A percentile compares a stretch with the other conserved stretches of the same genome.
phyloP scores from a whole-genome alignment of 1,140 invertebrate genomes.

The Drosophila busckii region DNA sequence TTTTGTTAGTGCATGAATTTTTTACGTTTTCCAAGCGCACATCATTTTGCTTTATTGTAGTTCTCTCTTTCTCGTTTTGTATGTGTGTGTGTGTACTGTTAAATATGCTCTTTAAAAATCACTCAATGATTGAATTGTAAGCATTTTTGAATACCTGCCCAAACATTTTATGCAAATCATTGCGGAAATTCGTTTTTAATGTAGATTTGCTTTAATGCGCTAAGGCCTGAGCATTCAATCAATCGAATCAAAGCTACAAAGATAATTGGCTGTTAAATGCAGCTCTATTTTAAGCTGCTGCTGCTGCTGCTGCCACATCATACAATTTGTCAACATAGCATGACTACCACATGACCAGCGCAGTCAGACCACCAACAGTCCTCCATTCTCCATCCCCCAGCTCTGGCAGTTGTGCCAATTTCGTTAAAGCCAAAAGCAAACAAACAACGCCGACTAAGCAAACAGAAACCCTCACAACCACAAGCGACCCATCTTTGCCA shows the following conservation, averaged over 20 bases:
- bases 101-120: slow-evolving; percentile 39
- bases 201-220: no score
- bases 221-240: no score
- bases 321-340: slow-evolving; percentile 71
- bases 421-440: slow-evolving; percentile 64
- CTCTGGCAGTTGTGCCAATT: slow-evolving; percentile 54
- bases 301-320: no score
- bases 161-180: no score
- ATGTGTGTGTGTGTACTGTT: slow-evolving; percentile 2
- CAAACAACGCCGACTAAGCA: slow-evolving; percentile 39
- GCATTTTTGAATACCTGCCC: slow-evolving; percentile 50
- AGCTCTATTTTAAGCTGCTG: no score
- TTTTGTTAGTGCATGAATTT: no score
- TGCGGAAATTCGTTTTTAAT: no score
- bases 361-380: slow-evolving; percentile 32
- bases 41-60: neutral
- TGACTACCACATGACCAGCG: no score
- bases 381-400: neutral
- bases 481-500: neutral
- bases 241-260: no score
- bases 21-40: no score
- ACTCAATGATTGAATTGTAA: slow-evolving; percentile 60
- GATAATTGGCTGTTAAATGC: no score
- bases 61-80: no score
- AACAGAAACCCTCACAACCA: neutral